Base-by-base conservation (phyloP, 2,888 invertebrate species). In the Pemphredon lugubris region DNA sequence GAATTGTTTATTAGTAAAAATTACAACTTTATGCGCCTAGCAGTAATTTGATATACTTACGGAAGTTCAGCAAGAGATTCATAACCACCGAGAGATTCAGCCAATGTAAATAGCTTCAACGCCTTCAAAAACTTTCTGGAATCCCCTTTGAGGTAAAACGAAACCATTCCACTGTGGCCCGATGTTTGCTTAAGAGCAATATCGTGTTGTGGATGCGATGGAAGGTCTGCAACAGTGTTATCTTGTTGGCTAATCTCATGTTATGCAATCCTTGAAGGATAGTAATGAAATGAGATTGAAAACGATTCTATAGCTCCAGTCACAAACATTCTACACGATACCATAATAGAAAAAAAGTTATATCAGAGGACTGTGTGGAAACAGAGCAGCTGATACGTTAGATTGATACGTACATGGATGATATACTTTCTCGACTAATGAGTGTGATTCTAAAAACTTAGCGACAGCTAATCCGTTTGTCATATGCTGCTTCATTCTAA, bases 11-110 rank as follows among this genome's bases (percentile, higher is more conserved):
- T 2, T 54, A 54, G 47, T 48, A 32, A 13, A 50, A 40, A 18
- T 1, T 26, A 48, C 16, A 6, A 37, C 1, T 42, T 2, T 32
- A 7, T 5, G 18, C 18, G 18, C 11, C 3, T 26, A 3, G 26
- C 7, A 26, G 4, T 26, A 51, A 44, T 69, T 42, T 34, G 30
- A 59, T 57, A 74, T 70, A 93, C 95, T 93, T 91, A 96, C 95
- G 98, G 98, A 77, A 98, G 92, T 91, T 98, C 98, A 2, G 97
- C 96, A 75, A 99, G 92, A 87, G 97, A 97, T 88, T 99, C 98
- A 85, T 95, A 97, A 60, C 98, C 98, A 50, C 99, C 99, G 68
- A 99, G 92, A 86, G 98, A 98, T 89, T 98, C 98, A 2, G 98
- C 98, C 54, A 98, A 90, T 0, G 93, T 94, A 89, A 98, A 97